phyloP scores from a whole-genome alignment of 2,113 vertebrate species.

The Crotalus viridis region DNA sequence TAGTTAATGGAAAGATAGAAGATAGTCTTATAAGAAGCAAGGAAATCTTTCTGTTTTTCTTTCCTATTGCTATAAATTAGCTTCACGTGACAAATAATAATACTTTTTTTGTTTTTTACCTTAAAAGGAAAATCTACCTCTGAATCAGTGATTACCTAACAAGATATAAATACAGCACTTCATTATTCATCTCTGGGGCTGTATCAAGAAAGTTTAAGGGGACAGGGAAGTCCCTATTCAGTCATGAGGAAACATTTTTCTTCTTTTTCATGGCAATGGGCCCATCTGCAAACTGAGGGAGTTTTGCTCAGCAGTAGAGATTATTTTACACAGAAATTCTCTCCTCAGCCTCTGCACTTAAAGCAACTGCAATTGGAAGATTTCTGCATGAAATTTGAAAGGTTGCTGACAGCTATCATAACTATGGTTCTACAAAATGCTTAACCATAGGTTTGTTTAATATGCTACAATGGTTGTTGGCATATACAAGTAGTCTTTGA shows the following conservation, averaged over 20 bases:
- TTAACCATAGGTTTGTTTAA: background rate
- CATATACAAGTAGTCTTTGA: background rate
- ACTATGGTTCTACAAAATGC: background rate
- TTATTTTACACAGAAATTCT: background rate
- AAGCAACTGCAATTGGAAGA: background rate
- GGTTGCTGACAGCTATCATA: background rate
- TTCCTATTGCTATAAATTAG: conserved; percentile 58
- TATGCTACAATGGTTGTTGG: background rate
- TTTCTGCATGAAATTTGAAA: background rate
- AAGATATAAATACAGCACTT: conserved; percentile 20
- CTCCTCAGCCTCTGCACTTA: background rate
- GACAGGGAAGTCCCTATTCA: background rate
- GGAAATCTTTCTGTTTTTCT: conserved; percentile 59
- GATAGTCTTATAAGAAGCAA: conserved; percentile 55
- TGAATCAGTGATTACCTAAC: conserved; percentile 36
- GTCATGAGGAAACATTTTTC: conserved; percentile 24
- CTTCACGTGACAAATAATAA: conserved; percentile 58
- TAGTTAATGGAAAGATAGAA: conserved; percentile 66
- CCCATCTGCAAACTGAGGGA: background rate
- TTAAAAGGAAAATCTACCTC: conserved; percentile 65
- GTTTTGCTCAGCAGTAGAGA: background rate
- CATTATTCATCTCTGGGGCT: conserved; percentile 13
- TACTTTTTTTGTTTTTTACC: conserved; percentile 59
- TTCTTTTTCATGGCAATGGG: background rate
- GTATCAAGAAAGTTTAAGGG: background rate